Base-by-base conservation (phyloP, 2,888 invertebrate genomes). In the Ferrisia virgata region DNA sequence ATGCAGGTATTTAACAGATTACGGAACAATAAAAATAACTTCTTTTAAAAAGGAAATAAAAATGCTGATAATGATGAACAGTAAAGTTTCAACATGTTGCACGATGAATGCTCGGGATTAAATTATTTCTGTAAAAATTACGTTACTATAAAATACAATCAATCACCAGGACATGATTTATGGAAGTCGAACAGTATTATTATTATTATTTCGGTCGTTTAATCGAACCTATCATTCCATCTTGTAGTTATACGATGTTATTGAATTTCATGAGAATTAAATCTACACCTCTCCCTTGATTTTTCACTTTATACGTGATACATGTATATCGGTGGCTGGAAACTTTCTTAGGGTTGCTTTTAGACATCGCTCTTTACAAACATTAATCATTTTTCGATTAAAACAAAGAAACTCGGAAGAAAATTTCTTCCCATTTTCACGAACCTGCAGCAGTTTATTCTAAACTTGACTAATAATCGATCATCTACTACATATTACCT, bases 181-280 rank as follows among this genome's bases (percentile, higher is more conserved):
- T 81, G 81, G 36, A 81, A 81, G 81, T 81, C 81, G 81, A 22
- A 64, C 36, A 58, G 15, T 33, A 64, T 81, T 81, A 81, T 81
- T 33, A 64, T 81, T 81, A 81, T 81, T 81, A 64, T 81, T 81
- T 58, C 64, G 33, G 81, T 64, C 31, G 64, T 81, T 81, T 81
- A 81, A 81, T 81, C 81, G 81, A 81, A 81, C 81, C 81, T 58
- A 81, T 81, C 81, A 81, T 81, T 81, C 64, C 53, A 58, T 81
- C 81, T 47, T 64, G 64, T 81, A n/a, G n/a, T n/a, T n/a, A 81
- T 28, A 47, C 25, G 53, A 47, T 79, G 79, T 81, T 81, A 81
- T 81, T 81, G 81, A 81, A 81, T 81, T 81, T 81, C 81, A 81
- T 81, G 36, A 81, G 81, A 81, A 81, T 81, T 81, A 81, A 81